Base-by-base conservation (phyloP, 2,797 vertebrate species). In the Allobates femoralis region DNA sequence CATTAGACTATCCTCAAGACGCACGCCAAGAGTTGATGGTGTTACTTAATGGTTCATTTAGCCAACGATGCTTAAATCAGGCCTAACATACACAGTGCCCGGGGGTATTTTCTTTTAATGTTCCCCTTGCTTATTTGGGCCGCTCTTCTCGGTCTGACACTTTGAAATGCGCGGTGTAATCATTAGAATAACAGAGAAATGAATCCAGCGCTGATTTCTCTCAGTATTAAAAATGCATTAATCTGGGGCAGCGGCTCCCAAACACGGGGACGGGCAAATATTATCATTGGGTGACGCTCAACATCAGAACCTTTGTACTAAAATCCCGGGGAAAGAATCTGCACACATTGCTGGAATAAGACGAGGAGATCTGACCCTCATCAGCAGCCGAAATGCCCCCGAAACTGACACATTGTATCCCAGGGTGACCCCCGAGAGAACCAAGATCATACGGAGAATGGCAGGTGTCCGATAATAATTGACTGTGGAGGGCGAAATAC, bases 271-370 rank as follows among this genome's bases (percentile, higher is more conserved):
- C 8, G 19, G 80, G 73, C 62, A 83, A 79, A 83, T 87, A 83
- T 87, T 87, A 71, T 71, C 53, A 55, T 83, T 87, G 86, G 86
- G 86, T 67, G 80, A 28, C 86, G 16, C n/a, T 87, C 80, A 86
- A 78, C 32, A 78, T 46, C 30, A 1, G 86, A 21, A n/a, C 37
- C 74, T 69, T 87, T 87, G 79, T 86, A 81, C 34, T 66, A 3
- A 34, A 53, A 64, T 75, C 79, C 23, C 58, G 51, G 79, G 46
- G 16, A 37, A 32, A 78, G 62, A 85, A 53, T 41, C 64, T n/a
- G 26, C 26, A 32, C 37, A 50, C 41, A 60, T 69, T 21, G 79
- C 80, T 46, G 30, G 79, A 62, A 67, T 75, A 81, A 60, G 53
- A 37, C 1, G 16, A 10, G 26, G 32, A 32, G 84, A 7, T 73